These are phyloP conservation scores for Mormyrus proboscirostris DNA, from an alignment of 2,797 vertebrate genomes.

Conservation along the genomic window DNA sequence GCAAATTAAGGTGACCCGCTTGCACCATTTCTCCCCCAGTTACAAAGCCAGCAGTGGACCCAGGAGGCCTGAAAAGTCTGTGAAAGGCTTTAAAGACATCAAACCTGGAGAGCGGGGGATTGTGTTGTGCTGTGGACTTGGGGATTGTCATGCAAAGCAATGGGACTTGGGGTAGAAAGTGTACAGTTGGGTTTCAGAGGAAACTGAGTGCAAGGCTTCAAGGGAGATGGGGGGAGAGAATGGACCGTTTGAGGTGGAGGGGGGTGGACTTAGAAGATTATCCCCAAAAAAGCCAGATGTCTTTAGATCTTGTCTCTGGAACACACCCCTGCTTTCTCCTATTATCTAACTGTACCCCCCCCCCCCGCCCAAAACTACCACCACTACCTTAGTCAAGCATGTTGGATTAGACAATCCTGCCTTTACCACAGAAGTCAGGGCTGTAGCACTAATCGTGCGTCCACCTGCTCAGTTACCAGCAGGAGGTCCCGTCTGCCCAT, in stretches of 20 bases:
- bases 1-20: constrained; percentile 20
- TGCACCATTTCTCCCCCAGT: constrained; percentile 26
- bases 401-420: neutral
- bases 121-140: constrained; percentile 68
- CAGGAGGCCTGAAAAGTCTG: constrained; percentile 34
- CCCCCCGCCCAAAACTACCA: neutral
- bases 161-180: constrained; percentile 54
- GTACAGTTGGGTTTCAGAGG: constrained; percentile 43
- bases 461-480: neutral
- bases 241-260: constrained; percentile 29
- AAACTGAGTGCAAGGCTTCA: constrained; percentile 38
- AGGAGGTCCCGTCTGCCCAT: neutral
- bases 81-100: constrained; percentile 62
- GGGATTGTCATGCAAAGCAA: constrained; percentile 68
- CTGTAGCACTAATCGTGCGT: neutral
- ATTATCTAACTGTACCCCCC: neutral
- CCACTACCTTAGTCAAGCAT: neutral
- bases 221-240: constrained; percentile 31
- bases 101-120: constrained; percentile 51
- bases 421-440: neutral
- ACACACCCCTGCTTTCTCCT: neutral
- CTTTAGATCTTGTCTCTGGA: constrained; percentile 52
- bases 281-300: constrained; percentile 41
- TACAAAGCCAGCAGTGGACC: constrained; percentile 33
- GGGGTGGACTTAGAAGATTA: constrained; percentile 44